Evolutionary conservation across 2,888 invertebrate genomes (phyloP).

Genomic region (Nemoura dubitans): DNA sequence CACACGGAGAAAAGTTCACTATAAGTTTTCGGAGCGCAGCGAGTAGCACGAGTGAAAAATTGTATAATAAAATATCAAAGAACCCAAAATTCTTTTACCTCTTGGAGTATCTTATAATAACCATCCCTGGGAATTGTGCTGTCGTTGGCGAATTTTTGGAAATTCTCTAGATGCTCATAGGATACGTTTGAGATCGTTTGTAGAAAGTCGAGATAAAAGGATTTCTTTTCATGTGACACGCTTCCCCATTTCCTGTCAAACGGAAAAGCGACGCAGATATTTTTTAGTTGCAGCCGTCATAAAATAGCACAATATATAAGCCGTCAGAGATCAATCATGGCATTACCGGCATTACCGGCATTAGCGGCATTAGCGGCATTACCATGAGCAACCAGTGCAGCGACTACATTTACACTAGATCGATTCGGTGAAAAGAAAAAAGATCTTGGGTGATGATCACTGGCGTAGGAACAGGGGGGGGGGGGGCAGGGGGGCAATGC

Average conservation of each 20-base stretch:
- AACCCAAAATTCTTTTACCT: neutral
- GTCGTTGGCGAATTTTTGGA: constrained; percentile 9
- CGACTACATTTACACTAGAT: too few species aligned
- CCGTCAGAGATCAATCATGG: too few species aligned
- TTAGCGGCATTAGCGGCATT: too few species aligned
- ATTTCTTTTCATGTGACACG: neutral
- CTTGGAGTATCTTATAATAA: constrained; percentile 15
- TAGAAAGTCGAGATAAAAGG: constrained; percentile 9
- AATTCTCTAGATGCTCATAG: constrained; percentile 5
- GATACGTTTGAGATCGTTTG: constrained; percentile 18
- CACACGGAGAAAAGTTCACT: neutral
- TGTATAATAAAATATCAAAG: neutral
- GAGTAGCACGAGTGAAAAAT: neutral
- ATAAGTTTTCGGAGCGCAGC: neutral
- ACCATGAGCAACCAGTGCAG: too few species aligned
- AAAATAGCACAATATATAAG: too few species aligned
- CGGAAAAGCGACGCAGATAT: too few species aligned
- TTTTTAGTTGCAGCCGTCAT: too few species aligned
- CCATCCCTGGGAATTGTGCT: constrained; percentile 15
- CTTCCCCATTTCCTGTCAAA: constrained; percentile 1
- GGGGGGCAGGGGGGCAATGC: too few species aligned
- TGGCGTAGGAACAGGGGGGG: too few species aligned
- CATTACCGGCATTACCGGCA: too few species aligned
- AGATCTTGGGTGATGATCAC: too few species aligned
- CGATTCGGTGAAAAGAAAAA: too few species aligned